Percentiles rank a stretch among this genome's conserved stretches.
Conservation (phyloP, 2,797 vertebrate species). For the Hippoglossus hippoglossus region DNA sequence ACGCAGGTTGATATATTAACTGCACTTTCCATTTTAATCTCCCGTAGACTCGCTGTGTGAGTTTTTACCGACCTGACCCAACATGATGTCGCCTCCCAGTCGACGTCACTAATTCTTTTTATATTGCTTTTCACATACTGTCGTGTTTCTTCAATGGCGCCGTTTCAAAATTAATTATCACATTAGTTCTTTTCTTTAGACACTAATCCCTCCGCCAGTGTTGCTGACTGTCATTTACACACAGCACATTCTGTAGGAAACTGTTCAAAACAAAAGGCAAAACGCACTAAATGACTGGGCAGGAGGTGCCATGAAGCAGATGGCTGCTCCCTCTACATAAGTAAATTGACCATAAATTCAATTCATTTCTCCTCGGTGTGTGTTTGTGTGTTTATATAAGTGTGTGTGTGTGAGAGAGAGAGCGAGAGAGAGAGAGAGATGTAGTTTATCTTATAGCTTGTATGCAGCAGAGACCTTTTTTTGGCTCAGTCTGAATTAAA, state of each 20-base stretch:
- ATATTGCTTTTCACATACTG: not conserved
- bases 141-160: constrained; percentile 7
- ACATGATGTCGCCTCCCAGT: not conserved
- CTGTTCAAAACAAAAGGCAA: constrained; percentile 35
- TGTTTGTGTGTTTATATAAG: constrained; percentile 7
- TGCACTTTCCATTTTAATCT: not conserved
- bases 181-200: constrained; percentile 12
- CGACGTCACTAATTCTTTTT: constrained; percentile 13
- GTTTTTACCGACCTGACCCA: not conserved
- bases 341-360: constrained; percentile 77
- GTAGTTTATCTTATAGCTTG: constrained; percentile 20
- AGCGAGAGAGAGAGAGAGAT: constrained; percentile 2
- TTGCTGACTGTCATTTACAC: constrained; percentile 22
- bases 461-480: constrained; percentile 15
- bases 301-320: constrained; percentile 58
- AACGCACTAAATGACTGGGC: constrained; percentile 23
- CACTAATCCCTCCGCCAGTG: constrained; percentile 30
- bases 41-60: not conserved
- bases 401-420: constrained; percentile 8
- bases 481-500: constrained; percentile 44
- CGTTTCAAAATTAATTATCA: constrained; percentile 43
- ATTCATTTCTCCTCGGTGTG: constrained; percentile 39
- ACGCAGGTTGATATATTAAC: not conserved
- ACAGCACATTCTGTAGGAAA: constrained; percentile 31
- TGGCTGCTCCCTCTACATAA: constrained; percentile 63